These are phyloP conservation scores for Oryzias celebensis DNA, from an alignment of 2,113 vertebrate species.

Conservation along the genomic window DNA sequence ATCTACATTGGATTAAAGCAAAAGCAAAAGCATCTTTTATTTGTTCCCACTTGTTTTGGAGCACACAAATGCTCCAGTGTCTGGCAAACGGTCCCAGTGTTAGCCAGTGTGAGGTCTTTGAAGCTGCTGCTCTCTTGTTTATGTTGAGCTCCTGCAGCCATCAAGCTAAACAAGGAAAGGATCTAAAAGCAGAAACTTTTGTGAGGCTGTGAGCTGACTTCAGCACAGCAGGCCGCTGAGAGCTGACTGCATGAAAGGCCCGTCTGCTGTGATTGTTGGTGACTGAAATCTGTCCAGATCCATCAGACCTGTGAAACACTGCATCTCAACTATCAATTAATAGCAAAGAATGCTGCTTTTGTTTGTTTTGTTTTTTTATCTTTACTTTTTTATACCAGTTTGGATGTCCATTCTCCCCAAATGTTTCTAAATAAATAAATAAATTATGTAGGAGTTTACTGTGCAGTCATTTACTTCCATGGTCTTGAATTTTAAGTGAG, in stretches of 20 bases:
- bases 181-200: conserved; percentile 60
- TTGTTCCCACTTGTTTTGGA: conserved; percentile 22
- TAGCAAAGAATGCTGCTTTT: conserved; percentile 5
- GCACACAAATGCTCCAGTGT: conserved; percentile 17
- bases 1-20: background rate
- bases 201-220: conserved; percentile 25
- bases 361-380: background rate
- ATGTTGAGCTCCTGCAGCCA: conserved; percentile 40
- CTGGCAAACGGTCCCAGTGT: conserved; percentile 30
- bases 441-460: too few species aligned
- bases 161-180: conserved; percentile 53
- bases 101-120: conserved; percentile 60
- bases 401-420: background rate
- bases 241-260: conserved; percentile 46
- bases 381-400: background rate
- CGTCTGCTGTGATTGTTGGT: conserved; percentile 25
- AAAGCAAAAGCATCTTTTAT: conserved; percentile 16
- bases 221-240: conserved; percentile 54
- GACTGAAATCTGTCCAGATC: conserved; percentile 20
- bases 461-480: too few species aligned
- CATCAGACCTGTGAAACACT: conserved; percentile 31
- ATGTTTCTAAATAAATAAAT: too few species aligned
- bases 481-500: too few species aligned
- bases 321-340: conserved; percentile 2
- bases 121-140: conserved; percentile 60